Conservation (phyloP, 2,797 vertebrate species). For the Notamacropus eugenii region DNA sequence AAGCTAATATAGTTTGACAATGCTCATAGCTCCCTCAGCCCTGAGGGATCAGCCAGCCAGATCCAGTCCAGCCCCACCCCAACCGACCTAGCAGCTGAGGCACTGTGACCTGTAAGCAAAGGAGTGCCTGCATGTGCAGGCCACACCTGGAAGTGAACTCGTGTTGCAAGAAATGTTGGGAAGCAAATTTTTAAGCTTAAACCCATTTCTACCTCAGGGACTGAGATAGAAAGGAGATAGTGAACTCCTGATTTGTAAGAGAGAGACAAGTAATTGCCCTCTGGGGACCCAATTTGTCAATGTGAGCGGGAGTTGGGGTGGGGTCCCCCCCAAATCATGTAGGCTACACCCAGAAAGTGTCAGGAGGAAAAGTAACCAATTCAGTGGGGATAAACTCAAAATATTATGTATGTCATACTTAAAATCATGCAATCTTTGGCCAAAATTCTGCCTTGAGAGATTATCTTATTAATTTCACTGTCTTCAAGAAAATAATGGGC, state of each 20-base stretch:
- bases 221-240: no score
- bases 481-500: not conserved
- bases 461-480: not conserved
- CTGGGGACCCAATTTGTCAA: not conserved
- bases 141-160: no score
- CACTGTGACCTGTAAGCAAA: no score
- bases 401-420: not conserved
- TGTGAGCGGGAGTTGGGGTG: not conserved
- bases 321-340: not conserved
- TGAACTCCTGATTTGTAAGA: not conserved
- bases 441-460: not conserved
- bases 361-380: not conserved
- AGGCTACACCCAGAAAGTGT: not conserved
- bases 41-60: no score
- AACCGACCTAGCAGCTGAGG: no score
- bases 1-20: no score
- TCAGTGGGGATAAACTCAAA: not conserved
- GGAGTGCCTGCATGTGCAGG: no score
- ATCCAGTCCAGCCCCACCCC: no score
- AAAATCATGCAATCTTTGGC: not conserved
- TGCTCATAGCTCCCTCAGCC: no score
- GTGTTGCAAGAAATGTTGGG: no score
- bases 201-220: no score
- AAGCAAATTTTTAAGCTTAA: no score
- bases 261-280: not conserved